phyloP scores from a whole-genome alignment of 2,113 vertebrate genomes.

The Crocuta crocuta region DNA sequence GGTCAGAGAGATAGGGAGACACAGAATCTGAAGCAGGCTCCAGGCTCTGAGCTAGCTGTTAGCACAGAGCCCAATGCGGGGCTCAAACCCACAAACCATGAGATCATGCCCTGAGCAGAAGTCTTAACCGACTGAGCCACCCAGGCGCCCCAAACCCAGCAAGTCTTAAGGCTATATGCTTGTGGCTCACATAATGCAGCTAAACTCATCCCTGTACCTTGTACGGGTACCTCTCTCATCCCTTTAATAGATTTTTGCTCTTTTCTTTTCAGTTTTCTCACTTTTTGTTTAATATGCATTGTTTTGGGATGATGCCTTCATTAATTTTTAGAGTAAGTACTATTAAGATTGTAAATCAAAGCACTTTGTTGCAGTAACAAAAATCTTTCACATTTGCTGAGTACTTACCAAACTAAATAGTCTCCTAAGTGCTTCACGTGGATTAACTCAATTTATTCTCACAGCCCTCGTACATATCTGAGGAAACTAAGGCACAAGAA shows the following conservation, averaged over 20 bases:
- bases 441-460: background rate
- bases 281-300: background rate
- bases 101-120: no score
- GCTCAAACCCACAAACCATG: no score
- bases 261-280: slow-evolving; percentile 27
- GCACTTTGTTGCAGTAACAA: background rate
- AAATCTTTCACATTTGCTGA: background rate
- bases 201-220: background rate
- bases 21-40: no score
- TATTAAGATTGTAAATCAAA: slow-evolving; percentile 6
- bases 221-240: background rate
- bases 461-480: background rate
- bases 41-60: no score
- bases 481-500: background rate
- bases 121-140: no score
- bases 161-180: background rate
- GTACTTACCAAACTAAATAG: background rate
- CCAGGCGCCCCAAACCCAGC: background rate
- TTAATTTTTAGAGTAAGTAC: background rate
- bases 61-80: no score
- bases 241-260: background rate
- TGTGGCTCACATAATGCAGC: no score
- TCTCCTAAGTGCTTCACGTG: background rate
- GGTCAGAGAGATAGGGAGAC: no score
- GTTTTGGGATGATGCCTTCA: slow-evolving; percentile 12